phyloP scores from a whole-genome alignment of 2,888 invertebrate species.

The Stramonita haemastoma region DNA sequence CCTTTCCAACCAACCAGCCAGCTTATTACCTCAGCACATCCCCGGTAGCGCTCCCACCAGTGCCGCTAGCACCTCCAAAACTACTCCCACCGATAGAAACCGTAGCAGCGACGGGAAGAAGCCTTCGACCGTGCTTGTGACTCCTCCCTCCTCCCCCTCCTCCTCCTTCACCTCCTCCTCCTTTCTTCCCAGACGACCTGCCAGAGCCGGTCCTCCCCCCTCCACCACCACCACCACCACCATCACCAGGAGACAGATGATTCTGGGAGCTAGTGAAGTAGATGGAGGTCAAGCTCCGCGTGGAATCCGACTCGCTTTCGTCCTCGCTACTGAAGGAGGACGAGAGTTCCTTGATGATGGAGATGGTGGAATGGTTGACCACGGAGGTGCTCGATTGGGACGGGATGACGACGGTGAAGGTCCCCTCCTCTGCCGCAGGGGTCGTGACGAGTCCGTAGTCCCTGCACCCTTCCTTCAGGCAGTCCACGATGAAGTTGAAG shows the following conservation, averaged over 20 bases:
- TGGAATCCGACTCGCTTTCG: background rate
- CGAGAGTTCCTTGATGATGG: background rate
- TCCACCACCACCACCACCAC: background rate
- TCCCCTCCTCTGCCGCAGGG: background rate
- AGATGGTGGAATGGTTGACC: no score
- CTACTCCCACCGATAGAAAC: no score
- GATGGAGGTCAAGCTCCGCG: background rate
- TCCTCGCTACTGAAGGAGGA: background rate
- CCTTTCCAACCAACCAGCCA: no score
- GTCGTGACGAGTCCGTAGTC: background rate
- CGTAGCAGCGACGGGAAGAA: no score
- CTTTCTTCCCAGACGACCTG: background rate
- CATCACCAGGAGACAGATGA: background rate
- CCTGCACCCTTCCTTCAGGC: background rate
- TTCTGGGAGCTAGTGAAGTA: background rate
- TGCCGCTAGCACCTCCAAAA: no score
- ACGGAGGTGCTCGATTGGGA: background rate
- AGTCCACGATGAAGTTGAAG: slow-evolving; percentile 17
- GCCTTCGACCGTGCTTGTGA: no score
- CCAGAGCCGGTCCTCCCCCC: background rate
- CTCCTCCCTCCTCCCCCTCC: background rate
- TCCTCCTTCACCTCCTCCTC: background rate
- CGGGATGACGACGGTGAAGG: background rate
- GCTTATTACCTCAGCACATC: no score
- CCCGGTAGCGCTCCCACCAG: no score